phyloP scores from a whole-genome alignment of 2,113 vertebrate genomes.

The Porphyrio hochstetteri region DNA sequence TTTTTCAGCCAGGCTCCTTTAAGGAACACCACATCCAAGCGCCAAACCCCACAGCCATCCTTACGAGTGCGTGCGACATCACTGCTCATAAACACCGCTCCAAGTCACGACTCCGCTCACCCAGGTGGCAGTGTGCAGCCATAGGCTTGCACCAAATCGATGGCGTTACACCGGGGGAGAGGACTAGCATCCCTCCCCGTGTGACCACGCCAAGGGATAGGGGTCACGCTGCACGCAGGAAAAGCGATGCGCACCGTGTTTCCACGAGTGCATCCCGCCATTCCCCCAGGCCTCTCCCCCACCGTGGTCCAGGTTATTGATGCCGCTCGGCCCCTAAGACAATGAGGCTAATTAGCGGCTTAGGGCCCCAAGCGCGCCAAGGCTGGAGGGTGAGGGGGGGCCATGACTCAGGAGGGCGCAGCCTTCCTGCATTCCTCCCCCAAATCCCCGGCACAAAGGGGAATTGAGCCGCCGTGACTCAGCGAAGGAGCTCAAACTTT shows the following conservation, averaged over 20 bases:
- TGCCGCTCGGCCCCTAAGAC: neutral
- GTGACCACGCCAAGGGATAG: rapidly evolving
- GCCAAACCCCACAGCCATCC: neutral
- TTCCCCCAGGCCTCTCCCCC: neutral
- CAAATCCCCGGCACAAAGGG: neutral
- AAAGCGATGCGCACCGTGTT: neutral
- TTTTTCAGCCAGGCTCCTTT: neutral
- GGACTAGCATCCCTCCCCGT: neutral
- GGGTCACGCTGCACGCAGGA: neutral
- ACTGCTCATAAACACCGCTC: rapidly evolving
- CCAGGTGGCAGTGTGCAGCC: rapidly evolving
- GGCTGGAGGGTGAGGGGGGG: neutral
- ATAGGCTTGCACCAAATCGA: rapidly evolving
- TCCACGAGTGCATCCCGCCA: neutral
- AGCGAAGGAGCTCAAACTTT: conserved; percentile 52
- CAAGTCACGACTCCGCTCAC: rapidly evolving
- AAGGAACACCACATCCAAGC: neutral
- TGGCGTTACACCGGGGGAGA: rapidly evolving
- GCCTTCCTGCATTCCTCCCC: neutral
- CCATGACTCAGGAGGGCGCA: neutral
- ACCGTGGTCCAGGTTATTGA: neutral
- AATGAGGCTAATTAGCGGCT: conserved; percentile 7
- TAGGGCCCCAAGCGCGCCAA: neutral
- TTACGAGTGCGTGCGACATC: rapidly evolving
- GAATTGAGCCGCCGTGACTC: conserved; percentile 22